Percentiles rank a stretch among this genome's conserved stretches.
Conservation (phyloP, 1,140 invertebrate species). For the Cherax quadricarinatus region DNA sequence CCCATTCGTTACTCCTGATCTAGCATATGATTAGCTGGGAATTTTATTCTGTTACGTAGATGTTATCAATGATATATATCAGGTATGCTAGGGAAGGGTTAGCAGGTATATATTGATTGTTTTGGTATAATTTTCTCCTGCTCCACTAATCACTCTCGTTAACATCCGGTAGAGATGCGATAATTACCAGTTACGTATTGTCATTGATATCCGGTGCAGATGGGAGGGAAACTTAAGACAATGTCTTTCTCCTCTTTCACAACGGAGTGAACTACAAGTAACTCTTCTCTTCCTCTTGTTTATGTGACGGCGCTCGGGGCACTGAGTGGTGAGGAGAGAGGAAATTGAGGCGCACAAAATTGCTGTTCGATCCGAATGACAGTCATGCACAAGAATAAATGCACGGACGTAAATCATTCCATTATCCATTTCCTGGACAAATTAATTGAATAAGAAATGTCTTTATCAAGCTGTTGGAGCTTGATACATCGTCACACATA, state of each 20-base stretch:
- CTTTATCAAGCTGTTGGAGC: background rate
- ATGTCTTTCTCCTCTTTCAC: too few relatives aligned
- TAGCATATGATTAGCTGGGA: too few relatives aligned
- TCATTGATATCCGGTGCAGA: slow-evolving; percentile 8
- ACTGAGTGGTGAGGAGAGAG: background rate
- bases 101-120: too few relatives aligned
- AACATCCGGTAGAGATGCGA: background rate
- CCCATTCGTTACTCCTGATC: too few relatives aligned
- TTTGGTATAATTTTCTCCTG: too few relatives aligned
- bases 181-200: background rate
- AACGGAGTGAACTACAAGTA: too few relatives aligned
- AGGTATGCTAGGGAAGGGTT: too few relatives aligned
- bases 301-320: background rate
- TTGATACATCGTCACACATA: too few relatives aligned
- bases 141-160: background rate
- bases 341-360: background rate
- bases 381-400: background rate
- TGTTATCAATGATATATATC: too few relatives aligned
- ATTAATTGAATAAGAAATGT: background rate
- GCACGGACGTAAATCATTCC: background rate
- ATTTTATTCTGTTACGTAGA: too few relatives aligned
- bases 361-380: background rate
- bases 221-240: too few relatives aligned
- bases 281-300: background rate
- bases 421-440: background rate